Conservation (phyloP, 2,888 invertebrate genomes). For the Synergus laeviventris region DNA sequence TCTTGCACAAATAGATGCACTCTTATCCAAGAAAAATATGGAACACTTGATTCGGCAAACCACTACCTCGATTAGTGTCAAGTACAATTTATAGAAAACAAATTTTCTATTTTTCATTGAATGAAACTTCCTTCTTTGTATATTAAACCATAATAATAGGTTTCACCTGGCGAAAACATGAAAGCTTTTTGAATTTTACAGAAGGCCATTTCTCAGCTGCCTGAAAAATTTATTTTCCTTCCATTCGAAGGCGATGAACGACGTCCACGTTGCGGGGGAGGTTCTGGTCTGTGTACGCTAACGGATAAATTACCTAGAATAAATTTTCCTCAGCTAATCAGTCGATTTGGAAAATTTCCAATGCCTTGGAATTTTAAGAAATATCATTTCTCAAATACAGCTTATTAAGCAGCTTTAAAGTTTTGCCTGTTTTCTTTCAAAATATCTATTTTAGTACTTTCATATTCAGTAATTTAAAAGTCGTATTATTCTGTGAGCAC, state of each 20-base stretch:
- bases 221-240: neutral
- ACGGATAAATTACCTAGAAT: slow-evolving; percentile 51
- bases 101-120: neutral
- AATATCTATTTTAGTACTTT: neutral
- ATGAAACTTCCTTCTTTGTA: too few species aligned
- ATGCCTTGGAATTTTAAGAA: slow-evolving; percentile 42
- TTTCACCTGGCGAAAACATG: too few species aligned
- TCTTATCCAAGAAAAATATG: neutral
- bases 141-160: too few species aligned
- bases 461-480: neutral
- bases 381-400: neutral
- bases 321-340: slow-evolving; percentile 45
- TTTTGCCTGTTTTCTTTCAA: neutral
- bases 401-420: neutral
- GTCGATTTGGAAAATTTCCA: slow-evolving; percentile 51
- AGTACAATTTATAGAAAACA: neutral
- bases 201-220: neutral
- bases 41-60: neutral
- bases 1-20: slow-evolving; percentile 38
- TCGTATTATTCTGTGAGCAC: slow-evolving; percentile 11
- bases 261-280: neutral
- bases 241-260: neutral
- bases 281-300: slow-evolving; percentile 8
- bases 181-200: neutral
- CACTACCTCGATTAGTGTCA: neutral